Conservation (phyloP, 1,140 invertebrate species). For the Campoletis sonorensis region DNA sequence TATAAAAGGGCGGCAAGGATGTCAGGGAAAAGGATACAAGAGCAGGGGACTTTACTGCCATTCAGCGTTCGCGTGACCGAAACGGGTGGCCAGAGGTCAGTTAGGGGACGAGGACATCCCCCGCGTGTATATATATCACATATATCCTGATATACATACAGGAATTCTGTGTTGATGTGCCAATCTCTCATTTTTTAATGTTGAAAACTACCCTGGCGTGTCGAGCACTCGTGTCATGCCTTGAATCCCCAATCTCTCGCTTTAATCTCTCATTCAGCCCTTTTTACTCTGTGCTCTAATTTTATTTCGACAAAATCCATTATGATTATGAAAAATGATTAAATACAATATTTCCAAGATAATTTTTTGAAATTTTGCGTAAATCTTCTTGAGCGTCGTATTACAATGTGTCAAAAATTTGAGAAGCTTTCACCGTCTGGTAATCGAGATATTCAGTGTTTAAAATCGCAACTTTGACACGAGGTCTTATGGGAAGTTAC, state of each 20-base stretch:
- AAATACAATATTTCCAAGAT: no score
- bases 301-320: no score
- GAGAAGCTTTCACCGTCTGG: no score
- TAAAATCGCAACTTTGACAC: no score
- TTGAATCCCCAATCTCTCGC: not conserved
- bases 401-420: no score
- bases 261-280: not conserved
- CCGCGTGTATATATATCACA: not conserved
- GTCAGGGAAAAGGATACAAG: not conserved
- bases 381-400: no score
- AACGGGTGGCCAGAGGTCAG: conserved; percentile 61
- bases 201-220: conserved; percentile 8
- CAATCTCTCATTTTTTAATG: not conserved
- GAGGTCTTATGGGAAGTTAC: no score
- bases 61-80: conserved; percentile 49
- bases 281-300: not conserved
- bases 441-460: no score
- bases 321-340: no score
- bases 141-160: no score
- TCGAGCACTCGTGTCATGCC: not conserved
- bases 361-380: no score
- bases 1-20: not conserved
- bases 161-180: not conserved
- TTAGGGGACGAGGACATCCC: conserved; percentile 46
- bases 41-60: conserved; percentile 40